phyloP scores from a whole-genome alignment of 2,888 invertebrate genomes.

The Omphaloscelis lunosa region DNA sequence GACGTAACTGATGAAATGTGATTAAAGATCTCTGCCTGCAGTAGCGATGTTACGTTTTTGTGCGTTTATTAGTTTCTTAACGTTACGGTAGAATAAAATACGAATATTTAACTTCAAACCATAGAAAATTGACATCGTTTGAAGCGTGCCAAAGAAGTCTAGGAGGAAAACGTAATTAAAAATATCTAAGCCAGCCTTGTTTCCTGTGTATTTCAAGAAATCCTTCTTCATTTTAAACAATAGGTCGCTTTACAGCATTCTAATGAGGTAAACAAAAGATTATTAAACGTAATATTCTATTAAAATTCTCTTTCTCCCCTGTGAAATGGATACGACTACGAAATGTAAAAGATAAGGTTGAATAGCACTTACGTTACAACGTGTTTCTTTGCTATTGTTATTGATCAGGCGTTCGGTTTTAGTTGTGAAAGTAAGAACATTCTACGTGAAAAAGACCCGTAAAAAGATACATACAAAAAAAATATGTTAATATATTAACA shows the following conservation, averaged over 20 bases:
- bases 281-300: background rate
- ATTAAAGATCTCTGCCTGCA: too few relatives aligned
- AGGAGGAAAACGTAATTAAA: background rate
- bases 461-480: too few relatives aligned
- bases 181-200: conserved; percentile 3
- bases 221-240: conserved; percentile 23
- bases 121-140: background rate
- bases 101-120: background rate
- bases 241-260: background rate
- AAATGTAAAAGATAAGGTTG: conserved; percentile 2
- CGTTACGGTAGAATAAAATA: background rate
- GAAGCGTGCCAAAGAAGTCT: background rate
- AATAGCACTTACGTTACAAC: conserved; percentile 32
- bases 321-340: conserved; percentile 6
- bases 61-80: background rate
- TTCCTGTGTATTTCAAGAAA: conserved; percentile 10
- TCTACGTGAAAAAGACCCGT: background rate
- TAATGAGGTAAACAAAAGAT: conserved; percentile 26
- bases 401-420: conserved; percentile 52
- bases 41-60: background rate
- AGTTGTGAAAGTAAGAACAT: background rate
- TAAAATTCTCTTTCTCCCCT: background rate
- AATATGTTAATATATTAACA: too few relatives aligned
- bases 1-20: background rate
- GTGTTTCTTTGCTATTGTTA: conserved; percentile 55